Evolutionary conservation across 1,140 invertebrate genomes (phyloP), one percentile per base, ranked within the genome.

Genomic region (Solen grandis): DNA sequence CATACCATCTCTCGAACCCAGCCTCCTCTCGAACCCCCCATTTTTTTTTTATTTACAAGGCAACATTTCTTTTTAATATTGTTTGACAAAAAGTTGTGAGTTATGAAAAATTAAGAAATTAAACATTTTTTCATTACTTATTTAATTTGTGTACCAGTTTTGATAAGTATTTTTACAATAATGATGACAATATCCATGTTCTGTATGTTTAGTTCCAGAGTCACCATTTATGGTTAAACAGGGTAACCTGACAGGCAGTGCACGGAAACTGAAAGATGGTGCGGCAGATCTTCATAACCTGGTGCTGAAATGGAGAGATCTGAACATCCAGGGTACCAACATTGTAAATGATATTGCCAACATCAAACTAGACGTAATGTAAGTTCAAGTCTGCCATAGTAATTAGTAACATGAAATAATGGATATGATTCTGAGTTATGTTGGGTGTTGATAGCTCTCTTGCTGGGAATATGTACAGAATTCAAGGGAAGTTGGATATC

Each of bases 201-300:
- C n/a, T n/a, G n/a, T n/a, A n/a, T n/a, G 22, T 46, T 46, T 46
- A 46, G 41, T 70, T 52, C 14, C 41, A 60, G 65, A 60, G 8
- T 57, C 65, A 27, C 75, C 75, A 50, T n/a, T 19, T 16, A 50
- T 35, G 31, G 38, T 36, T 8, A 36, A 35, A 25, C 65, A 68
- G 29, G 75, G 75, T 14, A 90, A 88, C 63, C 73, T 90, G 46
- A 90, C 88, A 33, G 89, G 89, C 19, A 87, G 78, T 69, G 79
- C 76, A 8, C 63, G 89, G 25, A 87, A 88, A 59, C 54, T 89
- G n/a, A 90, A 90, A 80, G 89, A 90, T 80, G 66, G 77, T 16
- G 84, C 84, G 60, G 89, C 88, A 54, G 88, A 90, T 75, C 46
- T 88, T 52, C 85, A 90, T 62, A 90, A 90, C 72, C 31, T 68